Percentiles rank a stretch among this genome's conserved stretches.
Conservation (phyloP, 1,140 invertebrate species). For the Holcopasites calliopsidis region DNA sequence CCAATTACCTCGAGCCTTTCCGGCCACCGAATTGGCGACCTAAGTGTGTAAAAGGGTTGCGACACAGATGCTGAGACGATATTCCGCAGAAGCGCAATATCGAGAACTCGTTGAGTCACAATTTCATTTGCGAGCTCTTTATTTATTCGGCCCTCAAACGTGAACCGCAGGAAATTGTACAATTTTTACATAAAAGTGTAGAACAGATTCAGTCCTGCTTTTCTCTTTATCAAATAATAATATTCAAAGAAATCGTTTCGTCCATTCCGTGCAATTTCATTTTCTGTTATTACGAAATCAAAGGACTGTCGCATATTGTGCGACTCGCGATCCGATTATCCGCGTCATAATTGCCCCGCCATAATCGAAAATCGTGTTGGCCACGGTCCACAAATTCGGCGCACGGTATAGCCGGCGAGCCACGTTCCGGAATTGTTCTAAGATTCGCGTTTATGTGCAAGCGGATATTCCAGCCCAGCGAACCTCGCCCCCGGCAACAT, state of each 20-base stretch:
- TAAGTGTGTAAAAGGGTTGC: neutral
- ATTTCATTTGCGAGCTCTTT: neutral
- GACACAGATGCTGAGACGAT: neutral
- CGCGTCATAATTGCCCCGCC: neutral
- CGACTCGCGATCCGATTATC: too few relatives aligned
- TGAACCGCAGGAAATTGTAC: too few relatives aligned
- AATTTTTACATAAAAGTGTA: too few relatives aligned
- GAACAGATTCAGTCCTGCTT: too few relatives aligned
- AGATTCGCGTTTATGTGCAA: conserved; percentile 29
- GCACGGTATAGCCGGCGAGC: neutral
- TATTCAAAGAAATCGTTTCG: too few relatives aligned
- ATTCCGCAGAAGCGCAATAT: neutral
- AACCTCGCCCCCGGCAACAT: conserved; percentile 42
- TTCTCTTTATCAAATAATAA: too few relatives aligned
- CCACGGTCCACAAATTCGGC: too few relatives aligned
- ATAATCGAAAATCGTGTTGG: conserved; percentile 4
- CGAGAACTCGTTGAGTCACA: too few relatives aligned
- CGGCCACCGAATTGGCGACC: neutral
- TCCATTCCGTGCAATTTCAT: too few relatives aligned
- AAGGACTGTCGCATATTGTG: neutral
- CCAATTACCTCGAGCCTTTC: neutral
- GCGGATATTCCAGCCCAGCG: conserved; percentile 32
- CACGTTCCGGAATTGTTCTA: conserved; percentile 15
- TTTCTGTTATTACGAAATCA: too few relatives aligned
- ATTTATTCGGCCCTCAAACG: too few relatives aligned